phyloP scores from a whole-genome alignment of 2,797 vertebrate species.

The Labroides dimidiatus region DNA sequence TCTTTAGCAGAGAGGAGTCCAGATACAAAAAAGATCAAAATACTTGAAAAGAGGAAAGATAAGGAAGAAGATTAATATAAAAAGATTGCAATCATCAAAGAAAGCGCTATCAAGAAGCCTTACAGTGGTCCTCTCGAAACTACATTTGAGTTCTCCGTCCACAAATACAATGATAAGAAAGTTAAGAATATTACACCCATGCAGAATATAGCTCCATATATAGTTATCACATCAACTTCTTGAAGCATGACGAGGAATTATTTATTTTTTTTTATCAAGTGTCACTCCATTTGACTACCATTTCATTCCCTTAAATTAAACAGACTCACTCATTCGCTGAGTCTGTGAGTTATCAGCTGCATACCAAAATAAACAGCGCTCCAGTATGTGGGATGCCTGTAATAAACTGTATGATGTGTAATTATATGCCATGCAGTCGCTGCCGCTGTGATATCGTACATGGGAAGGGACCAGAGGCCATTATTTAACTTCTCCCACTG shows the following conservation, averaged over 20 bases:
- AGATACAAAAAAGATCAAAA: conserved; percentile 32
- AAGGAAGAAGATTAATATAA: conserved; percentile 42
- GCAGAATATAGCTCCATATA: background rate
- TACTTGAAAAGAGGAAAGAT: conserved; percentile 20
- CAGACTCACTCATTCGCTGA: conserved; percentile 35
- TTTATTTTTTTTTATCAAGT: conserved; percentile 13
- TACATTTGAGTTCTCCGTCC: background rate
- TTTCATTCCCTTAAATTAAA: conserved; percentile 17
- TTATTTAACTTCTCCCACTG: conserved; percentile 53
- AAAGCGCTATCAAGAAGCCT: conserved; percentile 12
- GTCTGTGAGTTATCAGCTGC: conserved; percentile 39
- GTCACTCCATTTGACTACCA: conserved; percentile 1
- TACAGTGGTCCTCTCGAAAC: conserved; percentile 14
- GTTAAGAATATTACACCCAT: conserved; percentile 3
- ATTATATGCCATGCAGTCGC: conserved; percentile 52
- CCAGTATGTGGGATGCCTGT: conserved; percentile 41
- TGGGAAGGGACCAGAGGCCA: conserved; percentile 52
- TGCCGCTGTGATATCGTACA: conserved; percentile 42
- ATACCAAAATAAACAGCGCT: conserved; percentile 41
- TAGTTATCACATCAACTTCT: conserved; percentile 19
- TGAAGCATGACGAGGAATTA: conserved; percentile 8
- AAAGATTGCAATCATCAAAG: conserved; percentile 65
- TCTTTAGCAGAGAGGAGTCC: conserved; percentile 2
- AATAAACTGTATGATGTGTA: conserved; percentile 35
- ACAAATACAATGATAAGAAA: conserved; percentile 37